phyloP scores from a whole-genome alignment of 2,797 vertebrate genomes.

The Poeciliopsis gracilis region DNA sequence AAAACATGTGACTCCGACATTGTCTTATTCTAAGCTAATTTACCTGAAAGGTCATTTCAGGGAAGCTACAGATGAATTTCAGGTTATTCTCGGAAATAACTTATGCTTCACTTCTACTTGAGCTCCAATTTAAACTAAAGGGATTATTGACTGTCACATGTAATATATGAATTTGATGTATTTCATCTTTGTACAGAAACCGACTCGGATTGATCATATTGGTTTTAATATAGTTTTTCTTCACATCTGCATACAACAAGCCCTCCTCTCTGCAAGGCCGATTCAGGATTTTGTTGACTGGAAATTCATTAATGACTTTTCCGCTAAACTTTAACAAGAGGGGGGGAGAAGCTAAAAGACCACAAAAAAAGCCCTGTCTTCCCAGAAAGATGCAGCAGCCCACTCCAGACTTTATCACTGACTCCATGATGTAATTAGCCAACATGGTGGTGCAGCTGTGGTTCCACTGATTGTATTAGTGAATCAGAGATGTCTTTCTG shows the following conservation, averaged over 20 bases:
- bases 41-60: background rate
- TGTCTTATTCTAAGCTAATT: background rate
- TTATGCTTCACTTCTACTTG: background rate
- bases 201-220: background rate
- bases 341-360: conserved; percentile 32
- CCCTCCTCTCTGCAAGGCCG: conserved; percentile 12
- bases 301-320: conserved; percentile 58
- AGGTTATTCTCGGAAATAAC: background rate
- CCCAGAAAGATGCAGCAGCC: conserved; percentile 73
- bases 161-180: background rate
- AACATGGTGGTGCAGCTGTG: conserved; percentile 71
- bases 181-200: background rate
- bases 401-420: conserved; percentile 75
- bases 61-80: background rate
- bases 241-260: conserved; percentile 7
- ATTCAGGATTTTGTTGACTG: conserved; percentile 28
- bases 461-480: conserved; percentile 76
- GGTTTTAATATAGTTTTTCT: background rate
- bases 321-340: conserved; percentile 50
- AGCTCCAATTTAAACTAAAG: background rate
- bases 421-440: conserved; percentile 77
- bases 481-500: conserved; percentile 66
- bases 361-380: conserved; percentile 61
- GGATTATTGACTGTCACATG: background rate
- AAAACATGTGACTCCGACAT: background rate